These are phyloP conservation scores for Drosophila paramelanica DNA, from an alignment of 2,888 invertebrate genomes.

Conservation along the genomic window DNA sequence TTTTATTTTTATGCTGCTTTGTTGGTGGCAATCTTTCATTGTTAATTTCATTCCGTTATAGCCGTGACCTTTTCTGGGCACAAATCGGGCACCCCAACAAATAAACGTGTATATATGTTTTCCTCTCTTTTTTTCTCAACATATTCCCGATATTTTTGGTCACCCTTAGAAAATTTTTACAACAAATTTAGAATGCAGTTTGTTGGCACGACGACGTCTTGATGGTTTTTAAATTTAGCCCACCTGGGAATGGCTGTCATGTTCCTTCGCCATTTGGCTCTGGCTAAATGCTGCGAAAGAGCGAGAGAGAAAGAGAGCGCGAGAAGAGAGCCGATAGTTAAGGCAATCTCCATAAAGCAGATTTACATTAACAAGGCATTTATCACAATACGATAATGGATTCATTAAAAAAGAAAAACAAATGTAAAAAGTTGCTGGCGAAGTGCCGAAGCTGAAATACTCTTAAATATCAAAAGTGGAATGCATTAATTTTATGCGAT, in stretches of 20 bases:
- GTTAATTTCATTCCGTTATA: too few species aligned
- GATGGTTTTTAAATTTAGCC: slow-evolving; percentile 61
- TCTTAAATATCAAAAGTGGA: not conserved
- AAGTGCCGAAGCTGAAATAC: not conserved
- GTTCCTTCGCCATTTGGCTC: slow-evolving; percentile 12
- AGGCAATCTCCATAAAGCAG: not conserved
- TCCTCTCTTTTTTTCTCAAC: not conserved
- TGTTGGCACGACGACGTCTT: slow-evolving; percentile 51
- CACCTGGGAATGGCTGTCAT: slow-evolving; percentile 62
- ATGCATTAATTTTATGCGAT: too few species aligned
- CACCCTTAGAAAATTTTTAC: slow-evolving; percentile 47
- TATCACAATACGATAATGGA: slow-evolving; percentile 15
- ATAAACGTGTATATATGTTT: slow-evolving; percentile 2
- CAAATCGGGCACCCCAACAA: slow-evolving; percentile 1
- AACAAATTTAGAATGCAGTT: slow-evolving; percentile 59
- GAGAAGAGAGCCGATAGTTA: not conserved
- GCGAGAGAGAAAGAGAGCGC: not conserved
- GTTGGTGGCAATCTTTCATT: too few species aligned
- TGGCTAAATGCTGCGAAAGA: not conserved
- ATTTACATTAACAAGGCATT: slow-evolving; percentile 1
- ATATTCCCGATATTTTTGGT: slow-evolving; percentile 50
- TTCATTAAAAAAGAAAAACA: not conserved
- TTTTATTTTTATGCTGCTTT: too few species aligned
- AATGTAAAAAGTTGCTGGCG: not conserved
- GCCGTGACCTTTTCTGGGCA: slow-evolving; percentile 50